A percentile compares a stretch with the other conserved stretches of the same genome.
Conservation (phyloP, 1,140 invertebrate genomes). For the Lordiphosa stackelbergi region DNA sequence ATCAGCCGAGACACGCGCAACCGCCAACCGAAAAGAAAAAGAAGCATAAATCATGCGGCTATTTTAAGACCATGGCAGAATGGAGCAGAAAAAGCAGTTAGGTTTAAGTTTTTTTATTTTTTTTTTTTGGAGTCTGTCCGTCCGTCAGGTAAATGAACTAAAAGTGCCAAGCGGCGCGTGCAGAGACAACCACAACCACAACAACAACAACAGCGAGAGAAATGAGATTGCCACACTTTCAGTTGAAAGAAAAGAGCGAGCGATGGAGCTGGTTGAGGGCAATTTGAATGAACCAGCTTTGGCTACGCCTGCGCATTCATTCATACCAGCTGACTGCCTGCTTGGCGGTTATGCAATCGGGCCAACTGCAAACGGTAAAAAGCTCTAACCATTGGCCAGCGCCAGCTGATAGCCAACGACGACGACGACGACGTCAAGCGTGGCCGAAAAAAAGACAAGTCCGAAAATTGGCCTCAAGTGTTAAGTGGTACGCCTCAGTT, state of each 20-base stretch:
- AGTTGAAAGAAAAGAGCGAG: slow-evolving; percentile 3
- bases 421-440: slow-evolving; percentile 34
- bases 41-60: slow-evolving; percentile 54
- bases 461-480: slow-evolving; percentile 25
- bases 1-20: slow-evolving; percentile 59
- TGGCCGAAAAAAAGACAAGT: slow-evolving; percentile 24
- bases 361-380: slow-evolving; percentile 52
- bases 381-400: slow-evolving; percentile 39
- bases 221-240: slow-evolving; percentile 72
- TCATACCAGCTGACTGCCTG: slow-evolving; percentile 34
- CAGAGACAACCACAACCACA: slow-evolving; percentile 29
- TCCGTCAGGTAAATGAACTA: slow-evolving; percentile 68
- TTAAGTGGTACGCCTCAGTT: slow-evolving; percentile 13
- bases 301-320: slow-evolving; percentile 30
- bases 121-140: slow-evolving; percentile 10
- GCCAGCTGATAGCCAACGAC: slow-evolving; percentile 19
- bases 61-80: slow-evolving; percentile 47
- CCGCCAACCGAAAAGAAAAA: slow-evolving; percentile 6
- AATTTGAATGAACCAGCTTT: slow-evolving; percentile 38
- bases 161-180: slow-evolving; percentile 61
- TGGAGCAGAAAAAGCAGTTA: slow-evolving; percentile 14
- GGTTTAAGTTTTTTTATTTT: slow-evolving; percentile 43
- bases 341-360: slow-evolving; percentile 51
- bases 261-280: background rate
- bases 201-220: slow-evolving; percentile 28